A percentile compares a stretch with the other conserved stretches of the same genome.
These are phyloP conservation scores for Odontocerum albicorne DNA, from an alignment of 2,888 invertebrate species.

Conservation along the genomic window DNA sequence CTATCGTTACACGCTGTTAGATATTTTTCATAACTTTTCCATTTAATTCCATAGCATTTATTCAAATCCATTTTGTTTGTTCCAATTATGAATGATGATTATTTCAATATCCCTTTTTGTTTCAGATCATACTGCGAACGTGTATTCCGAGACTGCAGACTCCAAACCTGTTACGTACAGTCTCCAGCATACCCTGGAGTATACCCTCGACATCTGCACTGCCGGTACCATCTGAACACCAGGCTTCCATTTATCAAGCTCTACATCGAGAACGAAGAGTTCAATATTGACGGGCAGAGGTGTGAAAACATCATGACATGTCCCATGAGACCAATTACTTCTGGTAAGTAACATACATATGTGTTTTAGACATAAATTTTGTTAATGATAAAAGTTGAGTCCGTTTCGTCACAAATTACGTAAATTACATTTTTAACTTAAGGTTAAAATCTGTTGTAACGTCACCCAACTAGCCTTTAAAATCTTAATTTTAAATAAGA, in stretches of 20 bases:
- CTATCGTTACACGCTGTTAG: no score
- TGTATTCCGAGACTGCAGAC: conserved; percentile 82
- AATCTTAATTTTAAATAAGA: no score
- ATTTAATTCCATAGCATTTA: no score
- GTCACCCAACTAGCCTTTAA: no score
- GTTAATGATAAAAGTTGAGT: conserved; percentile 33
- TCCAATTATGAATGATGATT: no score
- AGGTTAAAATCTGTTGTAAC: no score
- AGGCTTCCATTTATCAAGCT: conserved; percentile 86
- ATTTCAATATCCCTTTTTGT: no score
- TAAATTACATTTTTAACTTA: no score
- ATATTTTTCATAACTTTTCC: no score
- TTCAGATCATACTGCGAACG: conserved; percentile 83
- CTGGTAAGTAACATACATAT: conserved; percentile 55
- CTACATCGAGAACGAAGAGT: conserved; percentile 91
- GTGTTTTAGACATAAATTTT: neutral
- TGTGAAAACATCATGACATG: conserved; percentile 96
- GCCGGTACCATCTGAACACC: conserved; percentile 88
- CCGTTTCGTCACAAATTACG: conserved; percentile 39
- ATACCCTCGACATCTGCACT: conserved; percentile 87
- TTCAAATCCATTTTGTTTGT: no score
- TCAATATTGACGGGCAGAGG: conserved; percentile 90
- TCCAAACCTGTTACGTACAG: conserved; percentile 93
- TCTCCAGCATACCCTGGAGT: conserved; percentile 92
- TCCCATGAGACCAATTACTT: conserved; percentile 88